These are phyloP conservation scores for Apogon talboti DNA, from an alignment of 2,797 vertebrate genomes.

Conservation along the genomic window DNA sequence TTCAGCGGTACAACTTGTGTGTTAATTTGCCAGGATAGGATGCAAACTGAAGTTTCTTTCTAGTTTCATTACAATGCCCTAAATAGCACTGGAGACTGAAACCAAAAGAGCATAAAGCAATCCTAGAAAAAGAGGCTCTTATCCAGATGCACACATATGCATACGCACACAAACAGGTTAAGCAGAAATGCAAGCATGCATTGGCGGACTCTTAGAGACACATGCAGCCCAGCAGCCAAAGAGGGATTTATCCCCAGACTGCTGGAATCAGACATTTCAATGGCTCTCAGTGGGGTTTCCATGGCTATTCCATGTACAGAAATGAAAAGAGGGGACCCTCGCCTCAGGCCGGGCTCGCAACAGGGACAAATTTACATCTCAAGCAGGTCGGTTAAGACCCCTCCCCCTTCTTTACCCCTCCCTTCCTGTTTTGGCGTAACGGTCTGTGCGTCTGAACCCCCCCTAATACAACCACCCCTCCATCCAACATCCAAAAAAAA, in stretches of 20 bases:
- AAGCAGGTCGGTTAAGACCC: slow-evolving; percentile 78
- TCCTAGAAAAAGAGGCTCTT: slow-evolving; percentile 16
- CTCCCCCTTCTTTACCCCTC: slow-evolving; percentile 59
- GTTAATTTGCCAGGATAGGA: slow-evolving; percentile 17
- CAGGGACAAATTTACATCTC: slow-evolving; percentile 87
- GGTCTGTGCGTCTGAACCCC: slow-evolving; percentile 52
- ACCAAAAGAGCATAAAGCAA: slow-evolving; percentile 18
- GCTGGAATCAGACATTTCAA: slow-evolving; percentile 78
- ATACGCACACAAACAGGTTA: slow-evolving; percentile 38
- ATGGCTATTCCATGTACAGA: slow-evolving; percentile 83
- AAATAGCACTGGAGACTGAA: slow-evolving; percentile 10
- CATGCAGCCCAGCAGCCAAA: slow-evolving; percentile 43
- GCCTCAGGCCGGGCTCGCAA: slow-evolving; percentile 75
- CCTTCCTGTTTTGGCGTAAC: slow-evolving; percentile 71
- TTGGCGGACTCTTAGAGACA: background rate
- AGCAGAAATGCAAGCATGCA: slow-evolving; percentile 27
- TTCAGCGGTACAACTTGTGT: slow-evolving; percentile 2
- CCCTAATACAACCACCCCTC: background rate
- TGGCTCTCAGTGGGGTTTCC: slow-evolving; percentile 81
- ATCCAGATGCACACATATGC: slow-evolving; percentile 39
- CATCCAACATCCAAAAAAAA: slow-evolving; percentile 27
- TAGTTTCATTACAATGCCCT: slow-evolving; percentile 13
- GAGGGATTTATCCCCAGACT: slow-evolving; percentile 71
- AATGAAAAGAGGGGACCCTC: slow-evolving; percentile 80
- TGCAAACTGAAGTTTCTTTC: slow-evolving; percentile 19